Conservation (phyloP, 2,888 invertebrate genomes). For the Lasioglossum calceatum region DNA sequence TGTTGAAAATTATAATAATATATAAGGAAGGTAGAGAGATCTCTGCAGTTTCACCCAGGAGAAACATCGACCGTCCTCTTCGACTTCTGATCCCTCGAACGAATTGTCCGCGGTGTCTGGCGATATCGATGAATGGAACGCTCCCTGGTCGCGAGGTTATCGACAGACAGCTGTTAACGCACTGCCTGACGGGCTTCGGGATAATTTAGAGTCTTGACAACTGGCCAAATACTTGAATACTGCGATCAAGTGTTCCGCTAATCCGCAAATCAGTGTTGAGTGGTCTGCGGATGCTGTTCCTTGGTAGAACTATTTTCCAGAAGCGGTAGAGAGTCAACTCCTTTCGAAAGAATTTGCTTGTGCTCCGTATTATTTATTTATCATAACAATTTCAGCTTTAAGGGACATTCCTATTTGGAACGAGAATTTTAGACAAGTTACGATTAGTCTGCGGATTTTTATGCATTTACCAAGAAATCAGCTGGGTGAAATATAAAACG, state of each 20-base stretch:
- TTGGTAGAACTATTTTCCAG: too few species aligned
- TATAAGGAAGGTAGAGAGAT: too few species aligned
- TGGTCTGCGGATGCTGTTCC: not conserved
- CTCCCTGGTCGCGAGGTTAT: not conserved
- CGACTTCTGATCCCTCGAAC: not conserved
- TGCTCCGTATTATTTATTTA: not conserved
- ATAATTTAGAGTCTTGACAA: not conserved
- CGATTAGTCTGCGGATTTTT: too few species aligned
- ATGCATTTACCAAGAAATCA: too few species aligned
- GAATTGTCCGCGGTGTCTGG: not conserved
- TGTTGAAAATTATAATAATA: too few species aligned
- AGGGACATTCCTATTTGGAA: too few species aligned
- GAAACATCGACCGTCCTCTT: not conserved
- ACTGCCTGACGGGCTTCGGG: not conserved
- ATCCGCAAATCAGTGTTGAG: not conserved
- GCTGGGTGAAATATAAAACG: too few species aligned
- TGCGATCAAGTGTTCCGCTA: not conserved
- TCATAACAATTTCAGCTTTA: too few species aligned
- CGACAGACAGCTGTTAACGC: not conserved
- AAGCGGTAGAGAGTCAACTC: not conserved
- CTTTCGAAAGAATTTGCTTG: not conserved
- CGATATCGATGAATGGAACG: not conserved
- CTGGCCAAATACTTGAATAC: not conserved
- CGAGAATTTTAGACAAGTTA: too few species aligned
- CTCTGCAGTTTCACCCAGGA: too few species aligned